A percentile compares a stretch with the other conserved stretches of the same genome.
Conservation (phyloP, 2,113 vertebrate genomes). For the Oreochromis tanganicae region DNA sequence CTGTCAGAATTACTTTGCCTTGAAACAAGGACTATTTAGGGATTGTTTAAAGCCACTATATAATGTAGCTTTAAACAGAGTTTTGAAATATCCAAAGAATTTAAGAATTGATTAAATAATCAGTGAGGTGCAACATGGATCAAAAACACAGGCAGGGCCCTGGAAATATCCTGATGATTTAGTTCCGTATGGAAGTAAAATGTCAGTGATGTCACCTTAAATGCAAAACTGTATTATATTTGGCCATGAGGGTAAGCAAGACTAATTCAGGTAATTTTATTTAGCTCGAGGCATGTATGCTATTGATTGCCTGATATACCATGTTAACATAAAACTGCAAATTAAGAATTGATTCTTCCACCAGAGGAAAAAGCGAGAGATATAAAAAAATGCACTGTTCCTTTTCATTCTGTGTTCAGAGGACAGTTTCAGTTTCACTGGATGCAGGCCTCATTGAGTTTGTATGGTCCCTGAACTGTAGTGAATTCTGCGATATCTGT, state of each 20-base stretch:
- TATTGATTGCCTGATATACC: conserved; percentile 36
- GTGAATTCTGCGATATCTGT: conserved; percentile 41
- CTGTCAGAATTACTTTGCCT: conserved; percentile 19
- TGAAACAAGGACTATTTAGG: conserved; percentile 7
- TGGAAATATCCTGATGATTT: not conserved
- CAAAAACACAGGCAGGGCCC: not conserved
- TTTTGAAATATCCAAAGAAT: not conserved
- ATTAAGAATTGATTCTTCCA: conserved; percentile 53
- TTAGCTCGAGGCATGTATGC: conserved; percentile 20
- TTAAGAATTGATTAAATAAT: not conserved
- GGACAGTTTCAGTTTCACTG: not conserved
- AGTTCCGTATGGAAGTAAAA: not conserved
- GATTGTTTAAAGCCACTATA: not conserved
- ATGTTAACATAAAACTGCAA: conserved; percentile 48
- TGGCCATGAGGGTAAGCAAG: not conserved
- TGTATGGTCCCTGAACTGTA: conserved; percentile 26
- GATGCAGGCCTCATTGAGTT: conserved; percentile 6
- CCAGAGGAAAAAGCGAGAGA: not conserved
- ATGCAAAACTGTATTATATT: not conserved
- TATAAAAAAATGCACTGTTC: not conserved
- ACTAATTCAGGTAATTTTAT: conserved; percentile 23
- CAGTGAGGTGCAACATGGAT: not conserved
- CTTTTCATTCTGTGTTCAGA: not conserved
- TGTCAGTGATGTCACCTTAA: not conserved
- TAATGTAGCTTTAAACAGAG: not conserved